These are phyloP conservation scores for Muricea muricata DNA, from an alignment of 92 coral and sea anemone species.

Conservation along the genomic window DNA sequence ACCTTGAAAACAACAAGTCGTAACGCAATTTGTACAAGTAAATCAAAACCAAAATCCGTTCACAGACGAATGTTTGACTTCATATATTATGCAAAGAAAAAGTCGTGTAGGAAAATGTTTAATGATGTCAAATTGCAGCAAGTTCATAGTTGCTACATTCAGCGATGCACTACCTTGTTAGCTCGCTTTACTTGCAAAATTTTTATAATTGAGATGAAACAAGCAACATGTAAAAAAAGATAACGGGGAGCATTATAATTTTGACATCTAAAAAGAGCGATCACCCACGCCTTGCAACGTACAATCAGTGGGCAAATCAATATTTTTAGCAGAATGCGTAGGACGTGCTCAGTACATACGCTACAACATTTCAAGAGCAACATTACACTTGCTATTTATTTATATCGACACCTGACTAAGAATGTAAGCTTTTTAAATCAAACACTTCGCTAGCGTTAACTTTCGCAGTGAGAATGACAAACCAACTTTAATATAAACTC, in stretches of 20 bases:
- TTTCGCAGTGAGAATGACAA: neutral
- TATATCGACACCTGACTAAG: conserved; percentile 21
- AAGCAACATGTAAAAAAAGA: too few species aligned
- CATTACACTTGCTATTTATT: neutral
- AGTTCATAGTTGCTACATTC: neutral
- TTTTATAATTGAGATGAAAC: neutral
- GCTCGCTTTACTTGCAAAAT: neutral
- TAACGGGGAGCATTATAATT: neutral
- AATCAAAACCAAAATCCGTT: conserved; percentile 10
- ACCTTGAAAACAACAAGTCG: neutral
- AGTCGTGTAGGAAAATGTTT: conserved; percentile 27
- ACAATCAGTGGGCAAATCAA: conserved; percentile 51
- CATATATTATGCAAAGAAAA: conserved; percentile 48
- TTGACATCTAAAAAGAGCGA: conserved; percentile 22
- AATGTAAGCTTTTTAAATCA: conserved; percentile 1
- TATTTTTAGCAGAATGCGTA: conserved; percentile 46
- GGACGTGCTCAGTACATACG: neutral
- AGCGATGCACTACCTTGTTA: neutral
- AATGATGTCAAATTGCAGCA: conserved; percentile 34
- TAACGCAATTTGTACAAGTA: conserved; percentile 2
- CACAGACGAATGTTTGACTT: conserved; percentile 9
- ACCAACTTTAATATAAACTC: neutral
- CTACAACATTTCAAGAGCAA: conserved; percentile 11
- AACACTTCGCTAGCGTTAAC: neutral
- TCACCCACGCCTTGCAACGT: conserved; percentile 53